phyloP scores from a whole-genome alignment of 2,888 invertebrate species.

The Gibbula magus region DNA sequence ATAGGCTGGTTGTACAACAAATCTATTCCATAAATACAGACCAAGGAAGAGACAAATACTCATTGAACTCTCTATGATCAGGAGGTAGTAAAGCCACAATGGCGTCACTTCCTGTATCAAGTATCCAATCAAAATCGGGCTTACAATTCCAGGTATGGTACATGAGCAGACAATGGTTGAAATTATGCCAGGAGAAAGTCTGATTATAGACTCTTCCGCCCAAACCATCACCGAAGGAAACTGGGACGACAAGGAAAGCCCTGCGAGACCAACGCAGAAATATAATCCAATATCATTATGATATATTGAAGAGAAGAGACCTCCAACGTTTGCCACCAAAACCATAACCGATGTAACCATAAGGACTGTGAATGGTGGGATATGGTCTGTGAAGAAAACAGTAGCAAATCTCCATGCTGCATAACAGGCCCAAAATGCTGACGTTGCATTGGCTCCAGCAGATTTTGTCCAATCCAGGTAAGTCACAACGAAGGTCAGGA shows the following conservation, averaged over 20 bases:
- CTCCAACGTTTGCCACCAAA: neutral
- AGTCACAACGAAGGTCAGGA: neutral
- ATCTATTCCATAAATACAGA: neutral
- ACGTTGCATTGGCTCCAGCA: neutral
- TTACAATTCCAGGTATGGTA: constrained; percentile 3
- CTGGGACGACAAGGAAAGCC: neutral
- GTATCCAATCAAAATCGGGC: neutral
- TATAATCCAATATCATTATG: neutral
- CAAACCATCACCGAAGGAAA: neutral
- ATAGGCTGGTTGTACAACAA: neutral
- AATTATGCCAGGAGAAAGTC: neutral
- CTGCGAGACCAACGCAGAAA: neutral
- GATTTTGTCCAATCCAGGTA: neutral
- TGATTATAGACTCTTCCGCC: neutral
- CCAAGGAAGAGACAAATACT: neutral
- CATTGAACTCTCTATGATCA: neutral
- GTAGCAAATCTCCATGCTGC: neutral
- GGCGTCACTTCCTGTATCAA: neutral
- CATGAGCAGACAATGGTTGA: neutral
- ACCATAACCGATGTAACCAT: neutral
- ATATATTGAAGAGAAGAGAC: neutral
- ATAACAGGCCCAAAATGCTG: neutral
- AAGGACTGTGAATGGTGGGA: neutral
- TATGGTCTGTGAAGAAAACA: neutral
- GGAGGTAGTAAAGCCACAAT: neutral